Percentiles rank a stretch among this genome's conserved stretches.
phyloP scores from a whole-genome alignment of 2,113 vertebrate species.

The Malurus cyaneus region DNA sequence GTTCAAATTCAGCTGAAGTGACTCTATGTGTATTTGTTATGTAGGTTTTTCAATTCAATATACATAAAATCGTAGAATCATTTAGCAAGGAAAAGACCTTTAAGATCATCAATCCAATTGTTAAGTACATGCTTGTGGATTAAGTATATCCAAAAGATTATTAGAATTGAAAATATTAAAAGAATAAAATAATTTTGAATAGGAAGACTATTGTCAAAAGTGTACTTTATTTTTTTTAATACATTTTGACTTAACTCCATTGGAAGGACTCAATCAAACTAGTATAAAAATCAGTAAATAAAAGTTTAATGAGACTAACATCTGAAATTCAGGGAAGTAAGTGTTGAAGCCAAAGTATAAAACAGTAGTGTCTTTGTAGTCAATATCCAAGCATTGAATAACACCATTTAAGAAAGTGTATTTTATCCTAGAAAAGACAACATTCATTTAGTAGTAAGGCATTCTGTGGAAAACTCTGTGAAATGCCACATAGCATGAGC shows the following conservation, averaged over 20 bases:
- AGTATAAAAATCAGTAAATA: not conserved
- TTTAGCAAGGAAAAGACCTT: not conserved
- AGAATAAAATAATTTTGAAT: not conserved
- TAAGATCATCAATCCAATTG: not conserved
- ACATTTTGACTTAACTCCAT: not conserved
- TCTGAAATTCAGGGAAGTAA: not conserved
- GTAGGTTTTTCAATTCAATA: not conserved
- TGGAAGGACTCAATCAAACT: not conserved
- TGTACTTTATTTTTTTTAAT: not conserved
- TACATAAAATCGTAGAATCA: not conserved
- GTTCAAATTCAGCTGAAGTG: not conserved
- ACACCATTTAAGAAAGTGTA: not conserved
- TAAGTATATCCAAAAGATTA: not conserved
- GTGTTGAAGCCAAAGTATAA: not conserved
- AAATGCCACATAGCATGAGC: not conserved
- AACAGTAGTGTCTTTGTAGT: not conserved
- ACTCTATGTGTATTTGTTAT: not conserved
- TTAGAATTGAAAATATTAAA: not conserved
- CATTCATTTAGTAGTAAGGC: not conserved
- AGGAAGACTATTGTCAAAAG: not conserved
- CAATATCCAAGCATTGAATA: not conserved
- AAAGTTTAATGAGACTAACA: not conserved
- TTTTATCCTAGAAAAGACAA: not conserved
- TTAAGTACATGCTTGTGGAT: not conserved
- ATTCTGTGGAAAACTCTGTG: not conserved